Base-by-base conservation (phyloP, 2,113 vertebrate species). In the Prolemur simus region DNA sequence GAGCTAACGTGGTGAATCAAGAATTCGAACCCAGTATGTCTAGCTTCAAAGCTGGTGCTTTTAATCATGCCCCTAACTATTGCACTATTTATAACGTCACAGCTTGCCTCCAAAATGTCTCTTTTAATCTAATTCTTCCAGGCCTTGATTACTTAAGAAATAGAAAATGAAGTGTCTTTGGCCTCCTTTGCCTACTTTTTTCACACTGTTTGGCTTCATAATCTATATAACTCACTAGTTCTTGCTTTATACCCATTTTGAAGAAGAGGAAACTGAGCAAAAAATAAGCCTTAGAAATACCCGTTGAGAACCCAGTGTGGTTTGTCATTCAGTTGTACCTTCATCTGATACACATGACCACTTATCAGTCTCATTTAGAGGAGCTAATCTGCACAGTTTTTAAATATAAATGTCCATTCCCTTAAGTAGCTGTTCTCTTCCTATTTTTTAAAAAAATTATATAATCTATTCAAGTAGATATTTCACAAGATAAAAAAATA, bases 311-410 rank as follows among this genome's bases (percentile, higher is more conserved):
- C 11, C 18, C 32, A 56, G 34, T 63, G 54, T 52, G 18, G 32
- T 66, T 89, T 82, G 66, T 63, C 27, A 58, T 52, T 63, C 42
- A 27, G 56, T 80, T 25, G 1, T 81, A 63, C 5, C 25, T 93
- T 85, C 58, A 93, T 80, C 74, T 96, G 82, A 39, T 86, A 89
- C 3, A 29, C 47, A 52, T 4, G 29, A 13, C 17, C 34, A 74
- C 9, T 54, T 21, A 81, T 34, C 2, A 52, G 15, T 81, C 21
- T 5, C 39, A 68, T 71, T 76, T 42, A 77, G 54, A 94, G 73
- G 25, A 81, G 37, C 45, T 89, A 66, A 82, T 96, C 73, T 94
- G 60, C 47, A n/a, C 78, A 32, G 60, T 94, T 63, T 15, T 83
- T 95, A 87, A 94, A 69, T 78, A 84, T 11, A 92, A 89, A 84